Evolutionary conservation across 2,888 invertebrate species (phyloP).

Genomic region (Campaea margaritaria): DNA sequence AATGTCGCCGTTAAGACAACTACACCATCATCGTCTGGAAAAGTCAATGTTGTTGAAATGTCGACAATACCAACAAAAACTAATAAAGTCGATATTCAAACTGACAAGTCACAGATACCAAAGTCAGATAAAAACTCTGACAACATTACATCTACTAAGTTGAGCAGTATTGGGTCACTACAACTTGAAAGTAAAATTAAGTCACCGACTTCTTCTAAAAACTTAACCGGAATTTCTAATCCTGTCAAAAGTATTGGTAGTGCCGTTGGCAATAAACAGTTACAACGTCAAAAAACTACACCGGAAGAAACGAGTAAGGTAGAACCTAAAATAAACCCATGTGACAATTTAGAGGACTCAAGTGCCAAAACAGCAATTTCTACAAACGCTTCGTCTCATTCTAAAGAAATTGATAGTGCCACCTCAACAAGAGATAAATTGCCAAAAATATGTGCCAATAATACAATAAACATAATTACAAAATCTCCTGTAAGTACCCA

Average conservation of each 20-base stretch:
- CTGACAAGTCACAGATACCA: slow-evolving; percentile 14
- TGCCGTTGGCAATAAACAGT: slow-evolving; percentile 49
- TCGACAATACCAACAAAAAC: slow-evolving; percentile 13
- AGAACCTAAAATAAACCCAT: slow-evolving; percentile 38
- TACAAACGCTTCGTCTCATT: slow-evolving; percentile 16
- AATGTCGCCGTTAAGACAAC: slow-evolving; percentile 24
- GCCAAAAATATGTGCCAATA: slow-evolving; percentile 44
- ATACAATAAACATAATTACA: slow-evolving; percentile 29
- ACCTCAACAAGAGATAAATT: slow-evolving; percentile 33
- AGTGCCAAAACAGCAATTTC: slow-evolving; percentile 28
- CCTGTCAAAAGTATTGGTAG: slow-evolving; percentile 26
- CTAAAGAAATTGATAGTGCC: slow-evolving; percentile 34
- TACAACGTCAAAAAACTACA: slow-evolving; percentile 60
- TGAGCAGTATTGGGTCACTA: slow-evolving; percentile 6
- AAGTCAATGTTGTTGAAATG: slow-evolving; percentile 17
- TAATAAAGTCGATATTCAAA: slow-evolving; percentile 17
- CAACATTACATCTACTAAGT: slow-evolving; percentile 3
- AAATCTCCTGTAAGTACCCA: slow-evolving; percentile 26
- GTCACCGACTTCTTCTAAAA: slow-evolving; percentile 16
- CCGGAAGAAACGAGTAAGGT: slow-evolving; percentile 44
- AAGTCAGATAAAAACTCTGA: background rate
- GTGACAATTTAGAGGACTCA: slow-evolving; percentile 24
- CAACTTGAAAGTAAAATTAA: slow-evolving; percentile 14
- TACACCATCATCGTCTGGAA: slow-evolving; percentile 11
- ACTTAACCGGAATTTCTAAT: slow-evolving; percentile 9